Conservation (phyloP, 2,113 vertebrate genomes). For the Thermophis baileyi region DNA sequence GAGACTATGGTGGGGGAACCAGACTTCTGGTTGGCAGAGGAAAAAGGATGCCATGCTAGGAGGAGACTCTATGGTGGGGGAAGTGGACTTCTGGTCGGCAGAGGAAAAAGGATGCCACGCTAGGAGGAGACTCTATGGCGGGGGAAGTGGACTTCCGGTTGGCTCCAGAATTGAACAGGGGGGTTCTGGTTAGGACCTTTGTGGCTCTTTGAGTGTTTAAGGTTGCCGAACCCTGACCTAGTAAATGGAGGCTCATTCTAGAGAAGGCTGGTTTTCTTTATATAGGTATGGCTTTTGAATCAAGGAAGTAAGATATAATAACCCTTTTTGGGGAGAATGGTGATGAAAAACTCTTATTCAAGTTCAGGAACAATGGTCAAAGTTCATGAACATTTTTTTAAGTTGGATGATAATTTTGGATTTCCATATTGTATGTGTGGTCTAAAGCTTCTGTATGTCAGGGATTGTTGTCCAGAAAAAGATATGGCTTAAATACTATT, state of each 20-base stretch:
- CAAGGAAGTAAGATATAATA: neutral
- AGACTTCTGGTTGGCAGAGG: too few species aligned
- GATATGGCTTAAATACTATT: neutral
- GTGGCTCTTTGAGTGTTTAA: too few species aligned
- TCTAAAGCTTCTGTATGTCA: neutral
- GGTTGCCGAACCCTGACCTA: too few species aligned
- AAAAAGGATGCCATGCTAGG: too few species aligned
- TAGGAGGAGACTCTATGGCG: too few species aligned
- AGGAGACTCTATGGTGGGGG: too few species aligned
- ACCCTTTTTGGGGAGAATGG: neutral
- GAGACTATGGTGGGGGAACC: too few species aligned
- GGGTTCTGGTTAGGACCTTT: too few species aligned
- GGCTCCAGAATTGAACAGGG: too few species aligned
- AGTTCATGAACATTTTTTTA: neutral
- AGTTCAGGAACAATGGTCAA: neutral
- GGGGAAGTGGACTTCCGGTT: too few species aligned
- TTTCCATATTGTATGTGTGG: neutral
- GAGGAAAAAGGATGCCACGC: too few species aligned
- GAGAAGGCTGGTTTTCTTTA: neutral
- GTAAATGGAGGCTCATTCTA: neutral
- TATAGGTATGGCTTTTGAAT: neutral
- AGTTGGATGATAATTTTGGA: neutral
- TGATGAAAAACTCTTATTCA: neutral
- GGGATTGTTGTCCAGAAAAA: neutral
- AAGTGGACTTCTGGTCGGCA: too few species aligned